These are phyloP conservation scores for Sclerodermus sp. DNA, from an alignment of 2,888 invertebrate genomes.

Conservation along the genomic window DNA sequence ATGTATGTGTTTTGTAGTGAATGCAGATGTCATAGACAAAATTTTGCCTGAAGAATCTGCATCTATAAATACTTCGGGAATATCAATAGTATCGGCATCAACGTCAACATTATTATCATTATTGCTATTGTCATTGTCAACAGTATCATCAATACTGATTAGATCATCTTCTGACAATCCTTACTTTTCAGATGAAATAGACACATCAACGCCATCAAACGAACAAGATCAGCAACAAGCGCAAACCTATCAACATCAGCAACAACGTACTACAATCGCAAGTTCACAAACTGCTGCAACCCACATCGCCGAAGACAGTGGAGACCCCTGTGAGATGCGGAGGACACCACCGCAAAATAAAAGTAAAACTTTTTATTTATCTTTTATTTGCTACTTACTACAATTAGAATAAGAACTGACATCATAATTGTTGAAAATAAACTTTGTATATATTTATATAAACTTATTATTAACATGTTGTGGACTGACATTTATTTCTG, in stretches of 20 bases:
- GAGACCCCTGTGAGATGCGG: slow-evolving; percentile 61
- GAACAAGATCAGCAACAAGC: slow-evolving; percentile 26
- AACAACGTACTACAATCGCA: slow-evolving; percentile 35
- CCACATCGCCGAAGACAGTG: slow-evolving; percentile 43
- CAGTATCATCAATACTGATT: slow-evolving; percentile 6
- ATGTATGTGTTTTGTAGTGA: too few species aligned
- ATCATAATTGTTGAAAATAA: too few species aligned
- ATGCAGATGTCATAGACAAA: too few species aligned
- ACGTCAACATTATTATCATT: background rate
- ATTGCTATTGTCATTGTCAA: background rate
- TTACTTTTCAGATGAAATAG: slow-evolving; percentile 36
- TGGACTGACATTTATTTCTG: too few species aligned
- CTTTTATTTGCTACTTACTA: too few species aligned
- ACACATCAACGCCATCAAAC: slow-evolving; percentile 24
- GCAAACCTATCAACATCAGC: slow-evolving; percentile 25
- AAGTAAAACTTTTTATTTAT: slow-evolving; percentile 56
- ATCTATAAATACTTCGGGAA: too few species aligned
- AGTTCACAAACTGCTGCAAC: slow-evolving; percentile 34
- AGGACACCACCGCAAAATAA: slow-evolving; percentile 64
- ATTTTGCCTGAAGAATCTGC: slow-evolving; percentile 35
- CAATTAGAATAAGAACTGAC: too few species aligned
- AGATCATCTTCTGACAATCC: slow-evolving; percentile 31
- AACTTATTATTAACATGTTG: too few species aligned
- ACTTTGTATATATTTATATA: too few species aligned
- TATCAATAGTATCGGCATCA: too few species aligned